These are phyloP conservation scores for Arrhamphus sclerolepis DNA, from an alignment of 2,797 vertebrate genomes.

Conservation along the genomic window DNA sequence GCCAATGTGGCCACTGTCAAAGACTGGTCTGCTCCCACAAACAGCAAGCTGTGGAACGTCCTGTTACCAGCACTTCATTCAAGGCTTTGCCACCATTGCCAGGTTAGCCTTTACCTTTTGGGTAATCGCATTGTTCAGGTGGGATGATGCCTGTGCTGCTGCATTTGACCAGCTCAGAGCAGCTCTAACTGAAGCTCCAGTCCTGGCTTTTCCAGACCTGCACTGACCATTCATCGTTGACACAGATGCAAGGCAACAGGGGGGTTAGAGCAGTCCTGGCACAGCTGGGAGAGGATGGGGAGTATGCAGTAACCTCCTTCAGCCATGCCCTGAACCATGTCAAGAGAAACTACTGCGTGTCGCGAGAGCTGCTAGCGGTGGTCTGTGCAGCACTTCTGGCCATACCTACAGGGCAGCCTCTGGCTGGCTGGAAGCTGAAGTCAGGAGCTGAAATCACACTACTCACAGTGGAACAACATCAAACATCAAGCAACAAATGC, in stretches of 20 bases:
- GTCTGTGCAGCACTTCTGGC: too few relatives aligned
- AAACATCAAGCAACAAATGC: too few relatives aligned
- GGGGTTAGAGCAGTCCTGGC: constrained; percentile 11
- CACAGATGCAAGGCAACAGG: constrained; percentile 7
- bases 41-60: not conserved
- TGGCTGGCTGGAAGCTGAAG: too few relatives aligned
- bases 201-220: not conserved
- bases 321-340: too few relatives aligned
- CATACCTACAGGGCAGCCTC: too few relatives aligned
- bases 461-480: too few relatives aligned
- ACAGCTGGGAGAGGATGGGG: not conserved
- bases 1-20: not conserved
- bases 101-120: not conserved
- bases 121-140: not conserved
- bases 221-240: constrained; percentile 12
- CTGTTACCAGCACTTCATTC: too few relatives aligned
- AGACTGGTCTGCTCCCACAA: constrained; percentile 2
- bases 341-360: too few relatives aligned
- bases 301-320: too few relatives aligned
- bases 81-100: too few relatives aligned
- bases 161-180: not conserved
- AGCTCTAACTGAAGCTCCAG: not conserved
- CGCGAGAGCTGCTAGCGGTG: too few relatives aligned
- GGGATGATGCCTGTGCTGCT: not conserved
- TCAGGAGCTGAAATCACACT: too few relatives aligned